Evolutionary conservation across 2,888 invertebrate genomes (phyloP).

Genomic region (Machimus rusticus): DNA sequence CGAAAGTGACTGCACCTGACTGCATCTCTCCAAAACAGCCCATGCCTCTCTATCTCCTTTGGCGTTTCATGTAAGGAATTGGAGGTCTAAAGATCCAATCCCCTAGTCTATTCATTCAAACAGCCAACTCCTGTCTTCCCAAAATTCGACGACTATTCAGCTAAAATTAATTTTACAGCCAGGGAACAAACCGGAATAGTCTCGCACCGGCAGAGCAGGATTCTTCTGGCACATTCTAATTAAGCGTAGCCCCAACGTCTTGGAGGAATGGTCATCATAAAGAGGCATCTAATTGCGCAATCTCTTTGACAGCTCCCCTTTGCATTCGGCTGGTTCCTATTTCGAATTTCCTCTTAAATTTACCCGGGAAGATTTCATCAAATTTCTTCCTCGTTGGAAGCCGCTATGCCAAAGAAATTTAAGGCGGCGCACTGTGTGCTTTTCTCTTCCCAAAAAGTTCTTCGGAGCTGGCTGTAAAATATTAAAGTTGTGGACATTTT

Average conservation of each 20-base stretch:
- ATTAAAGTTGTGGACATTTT: constrained; percentile 20
- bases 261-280: neutral
- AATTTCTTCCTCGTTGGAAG: neutral
- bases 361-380: constrained; percentile 4
- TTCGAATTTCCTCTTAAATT: neutral
- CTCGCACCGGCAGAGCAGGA: neutral
- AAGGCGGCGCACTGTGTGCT: neutral
- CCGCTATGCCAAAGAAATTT: neutral
- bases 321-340: neutral
- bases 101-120: neutral
- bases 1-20: too few relatives aligned
- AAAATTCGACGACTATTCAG: neutral
- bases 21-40: too few relatives aligned
- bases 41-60: neutral
- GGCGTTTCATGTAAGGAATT: neutral
- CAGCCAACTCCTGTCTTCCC: neutral
- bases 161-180: constrained; percentile 23
- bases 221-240: constrained; percentile 18
- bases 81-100: neutral
- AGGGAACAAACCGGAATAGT: neutral
- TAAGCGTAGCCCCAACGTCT: neutral
- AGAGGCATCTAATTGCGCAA: constrained; percentile 16
- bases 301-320: constrained; percentile 24
- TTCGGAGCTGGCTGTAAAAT: neutral
- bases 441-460: neutral